Conservation (phyloP, 2,888 invertebrate species). For the Phlogophora meticulosa region DNA sequence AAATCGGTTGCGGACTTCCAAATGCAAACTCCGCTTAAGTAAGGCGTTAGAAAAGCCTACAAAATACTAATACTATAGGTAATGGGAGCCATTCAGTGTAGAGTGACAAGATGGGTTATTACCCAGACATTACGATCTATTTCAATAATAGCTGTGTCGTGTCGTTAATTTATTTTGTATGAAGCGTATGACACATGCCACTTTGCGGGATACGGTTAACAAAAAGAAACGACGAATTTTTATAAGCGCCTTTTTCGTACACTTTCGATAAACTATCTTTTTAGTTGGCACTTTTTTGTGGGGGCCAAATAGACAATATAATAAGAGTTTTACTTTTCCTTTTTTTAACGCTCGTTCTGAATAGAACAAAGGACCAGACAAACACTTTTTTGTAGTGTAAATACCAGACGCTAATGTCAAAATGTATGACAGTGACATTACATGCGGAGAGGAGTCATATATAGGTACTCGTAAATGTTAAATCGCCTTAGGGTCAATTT, state of each 20-base stretch:
- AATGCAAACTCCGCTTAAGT: background rate
- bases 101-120: conserved; percentile 12
- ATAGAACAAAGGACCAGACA: too few species aligned
- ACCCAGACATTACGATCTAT: conserved; percentile 15
- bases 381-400: too few species aligned
- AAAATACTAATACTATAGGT: conserved; percentile 9
- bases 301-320: background rate
- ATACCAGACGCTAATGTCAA: too few species aligned
- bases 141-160: conserved; percentile 9
- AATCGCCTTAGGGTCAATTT: too few species aligned
- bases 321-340: too few species aligned
- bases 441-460: too few species aligned
- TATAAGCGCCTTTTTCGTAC: background rate
- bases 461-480: too few species aligned
- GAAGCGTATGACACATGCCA: conserved; percentile 31
- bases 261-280: background rate
- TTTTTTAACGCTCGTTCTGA: too few species aligned
- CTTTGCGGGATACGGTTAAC: conserved; percentile 13
- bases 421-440: too few species aligned
- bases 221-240: conserved; percentile 4
- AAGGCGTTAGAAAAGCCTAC: background rate
- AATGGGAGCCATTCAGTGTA: background rate
- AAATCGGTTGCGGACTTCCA: background rate
- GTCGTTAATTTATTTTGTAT: conserved; percentile 33
- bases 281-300: background rate